Evolutionary conservation across 2,888 invertebrate species (phyloP).

Genomic region (Aphidius colemani): DNA sequence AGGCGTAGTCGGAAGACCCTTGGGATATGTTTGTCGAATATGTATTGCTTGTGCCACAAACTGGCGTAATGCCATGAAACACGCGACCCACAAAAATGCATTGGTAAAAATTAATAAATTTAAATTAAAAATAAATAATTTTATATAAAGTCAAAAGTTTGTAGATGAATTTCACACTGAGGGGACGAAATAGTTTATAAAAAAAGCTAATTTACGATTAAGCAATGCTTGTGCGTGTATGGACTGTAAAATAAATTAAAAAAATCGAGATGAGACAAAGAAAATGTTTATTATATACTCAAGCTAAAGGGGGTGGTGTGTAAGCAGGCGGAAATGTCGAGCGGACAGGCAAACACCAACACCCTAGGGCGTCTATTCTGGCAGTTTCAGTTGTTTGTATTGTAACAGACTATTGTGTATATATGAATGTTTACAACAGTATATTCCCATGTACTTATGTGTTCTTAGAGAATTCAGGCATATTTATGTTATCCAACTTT

Average conservation of each 20-base stretch:
- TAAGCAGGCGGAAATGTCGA: constrained; percentile 18
- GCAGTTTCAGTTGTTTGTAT: background rate
- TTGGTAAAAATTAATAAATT: background rate
- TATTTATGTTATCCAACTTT: constrained; percentile 35
- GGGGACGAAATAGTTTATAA: too few relatives aligned
- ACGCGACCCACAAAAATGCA: constrained; percentile 46
- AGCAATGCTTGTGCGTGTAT: constrained; percentile 3
- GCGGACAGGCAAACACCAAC: constrained; percentile 19
- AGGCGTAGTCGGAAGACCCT: constrained; percentile 30
- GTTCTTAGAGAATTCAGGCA: background rate
- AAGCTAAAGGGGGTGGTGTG: background rate
- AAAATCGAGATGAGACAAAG: too few relatives aligned
- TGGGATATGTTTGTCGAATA: constrained; percentile 38
- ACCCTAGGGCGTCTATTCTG: constrained; percentile 2
- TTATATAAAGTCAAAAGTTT: too few relatives aligned
- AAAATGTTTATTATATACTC: too few relatives aligned
- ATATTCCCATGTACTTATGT: background rate
- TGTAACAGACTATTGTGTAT: background rate
- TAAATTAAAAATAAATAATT: too few relatives aligned
- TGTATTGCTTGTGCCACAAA: constrained; percentile 39
- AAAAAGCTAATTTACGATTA: background rate
- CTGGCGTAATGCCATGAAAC: constrained; percentile 54
- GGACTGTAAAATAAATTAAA: constrained; percentile 15
- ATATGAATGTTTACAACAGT: background rate
- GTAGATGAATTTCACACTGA: too few relatives aligned